Base-by-base conservation (phyloP, 2,888 invertebrate genomes). In the Mythimna albipuncta region DNA sequence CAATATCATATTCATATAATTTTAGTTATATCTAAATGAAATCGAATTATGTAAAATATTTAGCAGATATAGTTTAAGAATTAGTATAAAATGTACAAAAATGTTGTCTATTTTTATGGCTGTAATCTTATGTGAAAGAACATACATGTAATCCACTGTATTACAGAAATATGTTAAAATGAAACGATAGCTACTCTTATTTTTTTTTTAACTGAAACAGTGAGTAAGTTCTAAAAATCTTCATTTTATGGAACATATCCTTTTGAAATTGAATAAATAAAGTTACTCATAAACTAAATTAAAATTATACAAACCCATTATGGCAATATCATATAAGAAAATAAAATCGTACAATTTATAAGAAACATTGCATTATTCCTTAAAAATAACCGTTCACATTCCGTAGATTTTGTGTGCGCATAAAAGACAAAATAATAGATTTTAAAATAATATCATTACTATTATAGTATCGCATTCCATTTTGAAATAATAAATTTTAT, bases 101-200 rank as follows among this genome's bases (percentile, higher is more conserved):
- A 83, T 86, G 87, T 89, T 88, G 87, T 86, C 88, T 88, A 89
- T 89, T 90, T 90, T 83, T 89, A 89, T 86, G 83, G 83, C 77
- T 86, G 83, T 84, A 86, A 77, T 83, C 72, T 82, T 81, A 83
- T 81, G 55, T 79, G 80, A 77, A 81, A 64, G 75, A 78, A 81
- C 75, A 64, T 77, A 71, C 62, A 66, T 70, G 13, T 81, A 61
- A 64, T 72, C 71, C 35, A 62, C n/a, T 59, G 64, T 57, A 66
- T 58, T 75, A 55, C 10, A 21, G 35, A 64, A 50, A 50, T 67
- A 64, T 50, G 10, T 72, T 68, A 21, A 41, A 10, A 52, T 69
- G 7, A 54, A n/a, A 44, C 21, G 64, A 63, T 19, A 0, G 2
- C n/a, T 67, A 61, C n/a, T 58, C 16, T 6, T 19, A 26, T 26